These are phyloP conservation scores for Mystacides longicornis DNA, from an alignment of 2,888 invertebrate genomes.

Conservation along the genomic window DNA sequence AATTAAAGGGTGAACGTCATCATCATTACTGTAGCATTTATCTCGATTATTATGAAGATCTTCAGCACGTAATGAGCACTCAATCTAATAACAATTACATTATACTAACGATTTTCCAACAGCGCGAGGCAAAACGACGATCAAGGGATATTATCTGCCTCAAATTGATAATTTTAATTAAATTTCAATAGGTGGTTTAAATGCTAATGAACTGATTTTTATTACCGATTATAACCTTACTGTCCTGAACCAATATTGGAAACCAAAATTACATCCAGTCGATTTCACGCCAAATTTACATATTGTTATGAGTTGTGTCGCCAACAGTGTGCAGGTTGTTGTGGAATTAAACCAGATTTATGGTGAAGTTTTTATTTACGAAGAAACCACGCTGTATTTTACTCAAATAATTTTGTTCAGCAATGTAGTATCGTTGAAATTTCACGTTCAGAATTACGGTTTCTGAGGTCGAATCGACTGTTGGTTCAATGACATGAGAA, in stretches of 20 bases:
- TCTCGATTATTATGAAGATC: neutral
- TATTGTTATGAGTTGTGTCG: no score
- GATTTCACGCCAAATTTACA: neutral
- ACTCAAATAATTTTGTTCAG: no score
- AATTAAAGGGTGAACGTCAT: no score
- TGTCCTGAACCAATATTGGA: neutral
- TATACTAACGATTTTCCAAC: neutral
- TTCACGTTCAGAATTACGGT: no score
- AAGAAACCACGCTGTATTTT: no score
- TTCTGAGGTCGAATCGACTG: no score
- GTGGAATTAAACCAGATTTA: no score
- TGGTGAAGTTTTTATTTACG: no score
- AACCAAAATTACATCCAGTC: neutral
- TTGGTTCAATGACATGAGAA: no score
- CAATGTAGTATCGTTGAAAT: no score
- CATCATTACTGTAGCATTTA: no score
- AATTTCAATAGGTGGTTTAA: neutral
- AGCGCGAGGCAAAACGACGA: neutral
- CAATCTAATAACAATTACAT: neutral
- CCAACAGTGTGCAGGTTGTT: no score
- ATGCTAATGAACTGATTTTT: constrained; percentile 2
- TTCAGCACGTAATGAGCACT: neutral
- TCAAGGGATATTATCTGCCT: neutral
- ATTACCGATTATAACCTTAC: neutral
- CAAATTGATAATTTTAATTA: constrained; percentile 1